Evolutionary conservation across 2,797 vertebrate species (phyloP).

Genomic region (Bradypodion pumilum): DNA sequence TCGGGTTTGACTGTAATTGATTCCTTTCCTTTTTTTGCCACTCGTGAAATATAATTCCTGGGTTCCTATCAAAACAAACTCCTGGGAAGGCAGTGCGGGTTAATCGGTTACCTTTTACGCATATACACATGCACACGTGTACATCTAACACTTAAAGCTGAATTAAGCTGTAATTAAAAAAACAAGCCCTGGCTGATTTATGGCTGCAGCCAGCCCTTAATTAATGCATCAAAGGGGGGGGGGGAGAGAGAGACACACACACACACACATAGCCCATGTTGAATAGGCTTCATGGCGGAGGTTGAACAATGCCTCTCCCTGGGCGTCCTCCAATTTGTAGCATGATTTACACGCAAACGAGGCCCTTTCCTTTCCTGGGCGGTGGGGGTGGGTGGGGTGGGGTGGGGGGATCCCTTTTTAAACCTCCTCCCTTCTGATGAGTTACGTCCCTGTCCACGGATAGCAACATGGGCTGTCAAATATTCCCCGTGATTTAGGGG

Average conservation of each 20-base stretch:
- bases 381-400: too few species aligned
- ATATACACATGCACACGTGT: slow-evolving; percentile 75
- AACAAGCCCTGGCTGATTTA: slow-evolving; percentile 87
- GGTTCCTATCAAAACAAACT: slow-evolving; percentile 73
- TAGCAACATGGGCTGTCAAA: slow-evolving; percentile 92
- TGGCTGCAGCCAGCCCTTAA: slow-evolving; percentile 85
- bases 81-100: slow-evolving; percentile 73
- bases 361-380: slow-evolving; percentile 82
- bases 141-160: slow-evolving; percentile 78
- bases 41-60: slow-evolving; percentile 65
- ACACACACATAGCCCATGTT: too few species aligned
- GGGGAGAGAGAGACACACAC: too few species aligned
- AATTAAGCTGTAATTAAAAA: slow-evolving; percentile 91
- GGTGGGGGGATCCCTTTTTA: too few species aligned
- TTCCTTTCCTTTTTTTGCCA: slow-evolving; percentile 41
- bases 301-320: slow-evolving; percentile 89
- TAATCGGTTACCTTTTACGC: slow-evolving; percentile 79
- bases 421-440: slow-evolving; percentile 84
- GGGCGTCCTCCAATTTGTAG: slow-evolving; percentile 92
- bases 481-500: slow-evolving; percentile 92
- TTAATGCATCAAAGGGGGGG: too few species aligned
- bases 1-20: too few species aligned
- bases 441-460: slow-evolving; percentile 89
- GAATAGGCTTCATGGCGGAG: slow-evolving; percentile 88
- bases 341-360: slow-evolving; percentile 95